These are phyloP conservation scores for Azemiops feae DNA, from an alignment of 2,113 vertebrate species.

Conservation along the genomic window DNA sequence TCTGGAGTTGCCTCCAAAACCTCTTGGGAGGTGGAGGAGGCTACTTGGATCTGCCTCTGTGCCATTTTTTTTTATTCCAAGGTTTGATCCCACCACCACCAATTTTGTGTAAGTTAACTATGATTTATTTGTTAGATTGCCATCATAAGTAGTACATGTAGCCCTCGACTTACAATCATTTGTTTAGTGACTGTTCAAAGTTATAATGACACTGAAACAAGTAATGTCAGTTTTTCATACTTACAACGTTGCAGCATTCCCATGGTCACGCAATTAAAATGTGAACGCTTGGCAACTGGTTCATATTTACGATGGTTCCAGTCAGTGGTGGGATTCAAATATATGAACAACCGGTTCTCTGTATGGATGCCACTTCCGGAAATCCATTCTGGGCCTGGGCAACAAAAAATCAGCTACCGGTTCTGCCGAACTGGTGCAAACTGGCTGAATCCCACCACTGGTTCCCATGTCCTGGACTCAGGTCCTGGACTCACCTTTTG, in stretches of 20 bases:
- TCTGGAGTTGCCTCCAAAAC: background rate
- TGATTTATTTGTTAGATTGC: background rate
- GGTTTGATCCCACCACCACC: background rate
- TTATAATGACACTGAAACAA: background rate
- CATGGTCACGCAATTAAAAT: background rate
- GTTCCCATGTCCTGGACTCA: background rate
- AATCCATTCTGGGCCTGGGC: too few relatives aligned
- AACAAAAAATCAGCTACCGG: too few relatives aligned
- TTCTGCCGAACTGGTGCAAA: too few relatives aligned
- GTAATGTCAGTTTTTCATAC: background rate
- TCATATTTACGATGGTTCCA: background rate
- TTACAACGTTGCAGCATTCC: background rate
- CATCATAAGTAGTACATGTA: background rate
- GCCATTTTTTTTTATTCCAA: background rate
- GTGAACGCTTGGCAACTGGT: background rate
- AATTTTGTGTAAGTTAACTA: background rate
- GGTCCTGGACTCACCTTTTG: background rate
- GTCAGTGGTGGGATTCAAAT: too few relatives aligned
- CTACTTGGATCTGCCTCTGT: background rate
- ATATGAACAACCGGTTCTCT: too few relatives aligned
- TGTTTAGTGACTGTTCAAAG: background rate
- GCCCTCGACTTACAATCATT: background rate
- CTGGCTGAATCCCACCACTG: too few relatives aligned
- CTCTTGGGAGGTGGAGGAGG: background rate
- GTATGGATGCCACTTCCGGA: too few relatives aligned